Evolutionary conservation across 2,888 invertebrate species (phyloP).

Genomic region (Perdita meconis): DNA sequence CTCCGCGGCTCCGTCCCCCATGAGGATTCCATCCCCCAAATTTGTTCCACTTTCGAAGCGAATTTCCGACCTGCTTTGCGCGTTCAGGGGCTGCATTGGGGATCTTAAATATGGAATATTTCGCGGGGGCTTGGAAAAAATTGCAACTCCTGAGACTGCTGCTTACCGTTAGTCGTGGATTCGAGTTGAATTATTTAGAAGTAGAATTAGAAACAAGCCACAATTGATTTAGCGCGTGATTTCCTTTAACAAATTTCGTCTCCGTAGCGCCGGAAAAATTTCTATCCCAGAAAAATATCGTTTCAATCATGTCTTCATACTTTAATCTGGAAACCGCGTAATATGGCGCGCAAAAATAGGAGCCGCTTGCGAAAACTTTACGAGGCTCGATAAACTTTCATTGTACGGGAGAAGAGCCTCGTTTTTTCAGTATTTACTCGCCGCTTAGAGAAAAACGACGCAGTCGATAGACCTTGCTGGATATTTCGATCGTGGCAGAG

Average conservation of each 20-base stretch:
- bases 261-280: too few species aligned
- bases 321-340: too few species aligned
- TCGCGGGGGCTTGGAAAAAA: too few species aligned
- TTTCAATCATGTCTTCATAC: too few species aligned
- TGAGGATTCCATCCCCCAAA: slow-evolving; percentile 11
- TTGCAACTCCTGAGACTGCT: not conserved
- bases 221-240: too few species aligned
- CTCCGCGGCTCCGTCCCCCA: not conserved
- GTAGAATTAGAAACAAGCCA: too few species aligned
- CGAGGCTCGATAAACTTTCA: too few species aligned
- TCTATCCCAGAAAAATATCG: too few species aligned
- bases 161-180: not conserved
- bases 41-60: slow-evolving; percentile 26
- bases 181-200: too few species aligned
- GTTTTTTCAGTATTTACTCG: not conserved
- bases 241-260: too few species aligned
- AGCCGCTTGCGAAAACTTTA: slow-evolving; percentile 1
- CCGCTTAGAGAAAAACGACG: too few species aligned
- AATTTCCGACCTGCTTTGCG: slow-evolving; percentile 1
- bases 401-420: too few species aligned
- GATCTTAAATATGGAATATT: slow-evolving; percentile 40
- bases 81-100: slow-evolving; percentile 1
- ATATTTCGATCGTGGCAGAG: not conserved
- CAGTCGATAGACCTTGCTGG: not conserved
- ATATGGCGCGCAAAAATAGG: not conserved